Evolutionary conservation across 53 echinoderm and acorn worm genomes (phyloP).

Genomic region (Holothuria scabra): DNA sequence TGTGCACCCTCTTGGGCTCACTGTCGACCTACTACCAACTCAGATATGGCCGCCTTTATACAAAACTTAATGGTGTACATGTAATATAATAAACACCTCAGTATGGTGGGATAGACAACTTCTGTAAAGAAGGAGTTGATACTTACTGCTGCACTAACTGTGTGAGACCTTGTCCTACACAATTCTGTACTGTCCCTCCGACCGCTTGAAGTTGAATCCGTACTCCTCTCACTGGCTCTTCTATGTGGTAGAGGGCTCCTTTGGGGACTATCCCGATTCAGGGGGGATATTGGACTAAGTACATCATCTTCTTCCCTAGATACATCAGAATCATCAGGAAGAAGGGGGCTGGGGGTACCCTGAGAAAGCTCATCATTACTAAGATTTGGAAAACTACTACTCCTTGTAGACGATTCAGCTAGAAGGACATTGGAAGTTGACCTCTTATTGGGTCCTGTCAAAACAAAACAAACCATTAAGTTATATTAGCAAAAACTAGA

Average conservation of each 20-base stretch:
- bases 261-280: conserved; percentile 43
- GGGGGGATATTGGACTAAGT: conserved; percentile 36
- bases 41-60: too few species aligned
- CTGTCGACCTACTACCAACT: too few species aligned
- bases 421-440: not conserved
- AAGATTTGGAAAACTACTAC: conserved; percentile 95
- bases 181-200: conserved; percentile 20
- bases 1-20: too few species aligned
- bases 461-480: not conserved
- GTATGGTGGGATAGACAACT: too few species aligned
- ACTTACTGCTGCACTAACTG: conserved; percentile 55
- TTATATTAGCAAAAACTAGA: too few species aligned
- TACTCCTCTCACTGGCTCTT: conserved; percentile 35
- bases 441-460: conserved; percentile 33
- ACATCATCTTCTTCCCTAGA: conserved; percentile 51
- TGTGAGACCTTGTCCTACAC: conserved; percentile 49
- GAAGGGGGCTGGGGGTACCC: conserved; percentile 27
- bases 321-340: not conserved
- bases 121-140: too few species aligned
- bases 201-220: conserved; percentile 17
- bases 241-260: conserved; percentile 64
- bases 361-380: conserved; percentile 52
- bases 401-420: conserved; percentile 49
- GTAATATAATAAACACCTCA: too few species aligned
- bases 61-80: too few species aligned